Evolutionary conservation across 2,888 invertebrate species (phyloP).

Genomic region (Empis livida): DNA sequence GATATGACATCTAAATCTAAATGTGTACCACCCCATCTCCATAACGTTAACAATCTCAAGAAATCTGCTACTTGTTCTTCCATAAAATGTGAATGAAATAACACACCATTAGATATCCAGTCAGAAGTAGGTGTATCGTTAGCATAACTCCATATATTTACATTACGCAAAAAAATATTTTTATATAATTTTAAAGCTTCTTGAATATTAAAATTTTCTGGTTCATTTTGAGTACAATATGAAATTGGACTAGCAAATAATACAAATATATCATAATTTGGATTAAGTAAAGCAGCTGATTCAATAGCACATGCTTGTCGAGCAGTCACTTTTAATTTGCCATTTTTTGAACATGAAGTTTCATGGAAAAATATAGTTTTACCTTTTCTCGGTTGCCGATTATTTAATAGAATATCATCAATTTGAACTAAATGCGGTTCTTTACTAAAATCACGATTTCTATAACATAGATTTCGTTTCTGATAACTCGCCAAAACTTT

Average conservation of each 20-base stretch:
- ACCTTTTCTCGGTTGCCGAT: slow-evolving; percentile 21
- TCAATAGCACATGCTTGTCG: slow-evolving; percentile 34
- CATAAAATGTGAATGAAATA: slow-evolving; percentile 24
- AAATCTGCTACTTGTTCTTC: slow-evolving; percentile 27
- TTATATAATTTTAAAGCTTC: slow-evolving; percentile 22
- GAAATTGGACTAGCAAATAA: slow-evolving; percentile 27
- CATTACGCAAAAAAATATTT: slow-evolving; percentile 26
- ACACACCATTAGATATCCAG: slow-evolving; percentile 23
- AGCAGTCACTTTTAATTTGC: slow-evolving; percentile 17
- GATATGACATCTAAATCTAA: slow-evolving; percentile 63
- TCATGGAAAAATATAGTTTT: slow-evolving; percentile 34
- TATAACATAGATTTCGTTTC: too few relatives aligned
- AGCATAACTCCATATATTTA: slow-evolving; percentile 28
- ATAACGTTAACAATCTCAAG: slow-evolving; percentile 37
- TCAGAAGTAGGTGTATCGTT: slow-evolving; percentile 26
- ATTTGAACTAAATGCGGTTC: too few relatives aligned
- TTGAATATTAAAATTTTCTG: slow-evolving; percentile 1
- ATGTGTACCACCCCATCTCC: slow-evolving; percentile 66
- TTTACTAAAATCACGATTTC: too few relatives aligned
- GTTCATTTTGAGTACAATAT: slow-evolving; percentile 12
- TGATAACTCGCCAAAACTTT: too few relatives aligned
- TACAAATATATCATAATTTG: slow-evolving; percentile 26
- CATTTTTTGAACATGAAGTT: slow-evolving; percentile 23
- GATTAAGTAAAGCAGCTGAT: slow-evolving; percentile 31
- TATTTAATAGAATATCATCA: slow-evolving; percentile 22